Evolutionary conservation across 2,888 invertebrate genomes (phyloP).

Genomic region (Drosophila pseudotakahashii): DNA sequence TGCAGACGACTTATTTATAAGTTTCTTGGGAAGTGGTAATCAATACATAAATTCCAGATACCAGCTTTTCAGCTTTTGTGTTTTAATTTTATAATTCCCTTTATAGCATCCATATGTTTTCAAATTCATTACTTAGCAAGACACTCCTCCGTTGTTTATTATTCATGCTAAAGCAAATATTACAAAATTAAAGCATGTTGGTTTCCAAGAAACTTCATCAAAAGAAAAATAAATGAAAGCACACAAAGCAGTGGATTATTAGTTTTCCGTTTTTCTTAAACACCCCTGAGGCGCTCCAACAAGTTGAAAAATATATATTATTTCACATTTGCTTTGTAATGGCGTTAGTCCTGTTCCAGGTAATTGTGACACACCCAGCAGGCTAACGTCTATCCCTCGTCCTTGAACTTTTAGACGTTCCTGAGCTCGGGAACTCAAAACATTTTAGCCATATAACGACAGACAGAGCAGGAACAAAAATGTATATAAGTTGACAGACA

Average conservation of each 20-base stretch:
- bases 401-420: constrained; percentile 60
- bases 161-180: constrained; percentile 10
- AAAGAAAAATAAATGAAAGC: constrained; percentile 28
- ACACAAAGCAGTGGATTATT: constrained; percentile 32
- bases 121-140: neutral
- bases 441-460: no score
- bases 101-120: neutral
- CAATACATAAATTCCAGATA: neutral
- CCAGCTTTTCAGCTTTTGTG: neutral
- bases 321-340: constrained; percentile 8
- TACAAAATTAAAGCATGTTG: constrained; percentile 1
- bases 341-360: constrained; percentile 14
- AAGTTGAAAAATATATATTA: constrained; percentile 14
- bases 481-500: constrained; percentile 11
- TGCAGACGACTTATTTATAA: neutral
- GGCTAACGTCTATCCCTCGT: constrained; percentile 8
- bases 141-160: neutral
- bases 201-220: constrained; percentile 23
- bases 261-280: constrained; percentile 20
- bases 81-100: neutral
- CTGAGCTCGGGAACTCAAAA: constrained; percentile 20
- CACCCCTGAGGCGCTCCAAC: neutral
- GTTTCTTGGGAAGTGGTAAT: constrained; percentile 1
- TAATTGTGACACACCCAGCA: constrained; percentile 24
- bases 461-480: constrained; percentile 8